Base-by-base conservation (phyloP, 1,140 invertebrate genomes). In the Homarus americanus region DNA sequence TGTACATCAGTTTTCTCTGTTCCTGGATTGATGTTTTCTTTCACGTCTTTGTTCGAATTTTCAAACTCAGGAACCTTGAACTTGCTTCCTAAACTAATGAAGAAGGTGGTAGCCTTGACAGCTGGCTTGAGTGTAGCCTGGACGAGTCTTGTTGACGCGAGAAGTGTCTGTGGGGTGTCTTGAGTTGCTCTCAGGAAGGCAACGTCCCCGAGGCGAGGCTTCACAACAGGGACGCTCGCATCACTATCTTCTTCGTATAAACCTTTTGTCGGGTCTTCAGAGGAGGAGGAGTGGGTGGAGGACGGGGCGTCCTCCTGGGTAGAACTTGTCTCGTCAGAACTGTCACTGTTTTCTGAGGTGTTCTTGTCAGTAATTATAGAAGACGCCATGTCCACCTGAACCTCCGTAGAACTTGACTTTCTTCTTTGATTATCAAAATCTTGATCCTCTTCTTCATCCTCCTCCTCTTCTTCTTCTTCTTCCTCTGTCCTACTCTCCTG, bases 81-180 rank as follows among this genome's bases (percentile, higher is more conserved):
- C 49, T 93, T 93, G 36, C 82, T 91, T 9, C 91, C 92, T 9
- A 93, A 76, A 63, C 90, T 88, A 40, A 93, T 93, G 69, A 92
- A 93, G 76, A 93, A 93, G 40, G 92, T 93, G 32, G 92, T 92
- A 41, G 91, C 86, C 87, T 93, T 93, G 63, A 80, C 53, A 3
- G 91, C 63, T 17, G 92, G 87, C 40, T 93, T 91, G 7, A 93
- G 73, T 20, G 92, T 93, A 32, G 92, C 92, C 53, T 92, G 82
- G 17, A 93, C 92, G 17, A 93, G 92, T 20, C 87, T 87, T 4
- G 92, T 92, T 41, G 92, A 93, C 20, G 92, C 87, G n/a, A 93
- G 87, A n/a, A 93, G 80, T 20, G 92, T 92, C 44, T 88, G 87
- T 2, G 92, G 91, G 0, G 91, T 93, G 82, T 93, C 92, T 49